Percentiles rank a stretch among this genome's conserved stretches.
phyloP scores from a whole-genome alignment of 2,888 invertebrate genomes.

The Thymelicus lineola region DNA sequence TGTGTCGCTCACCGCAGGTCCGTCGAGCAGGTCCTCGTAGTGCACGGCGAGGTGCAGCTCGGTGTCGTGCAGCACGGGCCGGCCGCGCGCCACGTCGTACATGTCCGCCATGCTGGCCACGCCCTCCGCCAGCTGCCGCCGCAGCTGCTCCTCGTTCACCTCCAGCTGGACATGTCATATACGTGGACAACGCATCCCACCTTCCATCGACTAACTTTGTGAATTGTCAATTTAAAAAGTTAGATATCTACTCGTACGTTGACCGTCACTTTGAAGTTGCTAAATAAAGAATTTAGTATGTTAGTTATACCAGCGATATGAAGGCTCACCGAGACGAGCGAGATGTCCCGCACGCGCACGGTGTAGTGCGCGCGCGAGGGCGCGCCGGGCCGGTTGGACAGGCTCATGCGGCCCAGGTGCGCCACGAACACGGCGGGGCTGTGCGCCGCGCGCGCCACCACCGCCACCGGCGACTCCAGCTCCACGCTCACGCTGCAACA shows the following conservation, averaged over 20 bases:
- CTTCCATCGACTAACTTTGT: no score
- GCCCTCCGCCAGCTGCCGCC: slow-evolving; percentile 59
- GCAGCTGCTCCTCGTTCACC: slow-evolving; percentile 62
- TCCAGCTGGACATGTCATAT: slow-evolving; percentile 61
- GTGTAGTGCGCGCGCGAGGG: slow-evolving; percentile 77
- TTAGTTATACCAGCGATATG: slow-evolving; percentile 44
- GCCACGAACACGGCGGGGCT: slow-evolving; percentile 95
- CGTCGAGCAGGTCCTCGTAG: slow-evolving; percentile 60
- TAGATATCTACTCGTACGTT: no score
- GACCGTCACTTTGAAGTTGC: no score
- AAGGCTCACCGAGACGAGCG: slow-evolving; percentile 88
- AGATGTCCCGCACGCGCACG: slow-evolving; percentile 94
- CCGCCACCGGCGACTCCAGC: slow-evolving; percentile 96
- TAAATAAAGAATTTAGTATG: no score
- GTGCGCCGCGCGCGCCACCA: slow-evolving; percentile 91
- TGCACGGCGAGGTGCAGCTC: slow-evolving; percentile 89
- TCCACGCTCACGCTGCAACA: slow-evolving; percentile 88
- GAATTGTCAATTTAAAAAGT: no score
- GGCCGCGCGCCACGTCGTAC: slow-evolving; percentile 91
- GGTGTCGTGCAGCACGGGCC: slow-evolving; percentile 96
- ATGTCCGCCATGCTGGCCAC: slow-evolving; percentile 86
- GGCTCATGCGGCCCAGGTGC: slow-evolving; percentile 95
- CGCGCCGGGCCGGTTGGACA: slow-evolving; percentile 75
- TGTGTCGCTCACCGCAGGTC: slow-evolving; percentile 40
- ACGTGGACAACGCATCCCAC: no score